Evolutionary conservation across 2,797 vertebrate species (phyloP).

Genomic region (Eupleurogrammus muticus): DNA sequence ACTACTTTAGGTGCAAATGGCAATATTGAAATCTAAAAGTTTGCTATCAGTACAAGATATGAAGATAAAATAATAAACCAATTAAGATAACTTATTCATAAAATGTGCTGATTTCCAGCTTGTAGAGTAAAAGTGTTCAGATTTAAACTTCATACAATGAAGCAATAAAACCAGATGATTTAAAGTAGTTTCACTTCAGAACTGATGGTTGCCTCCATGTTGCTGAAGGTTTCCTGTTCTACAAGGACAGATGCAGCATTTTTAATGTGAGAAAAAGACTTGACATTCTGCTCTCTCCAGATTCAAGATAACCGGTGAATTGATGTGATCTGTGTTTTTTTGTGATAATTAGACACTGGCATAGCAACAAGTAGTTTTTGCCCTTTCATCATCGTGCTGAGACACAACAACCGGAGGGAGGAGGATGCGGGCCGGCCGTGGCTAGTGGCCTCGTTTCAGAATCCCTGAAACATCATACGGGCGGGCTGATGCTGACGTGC

Average conservation of each 20-base stretch:
- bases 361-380: neutral
- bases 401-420: slow-evolving; percentile 38
- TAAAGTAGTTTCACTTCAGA: neutral
- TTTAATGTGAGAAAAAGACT: neutral
- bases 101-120: too few relatives aligned
- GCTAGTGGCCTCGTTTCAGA: slow-evolving; percentile 22
- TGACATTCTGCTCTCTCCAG: neutral
- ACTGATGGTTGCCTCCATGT: neutral
- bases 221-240: neutral
- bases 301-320: neutral
- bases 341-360: neutral
- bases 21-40: too few relatives aligned
- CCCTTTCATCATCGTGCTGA: slow-evolving; percentile 29
- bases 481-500: slow-evolving; percentile 6
- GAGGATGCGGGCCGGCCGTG: neutral
- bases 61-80: neutral
- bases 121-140: too few relatives aligned
- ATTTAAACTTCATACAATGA: neutral
- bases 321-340: neutral
- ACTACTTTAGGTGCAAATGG: too few relatives aligned
- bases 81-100: too few relatives aligned
- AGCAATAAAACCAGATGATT: too few relatives aligned
- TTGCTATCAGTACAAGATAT: too few relatives aligned
- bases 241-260: neutral
- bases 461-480: slow-evolving; percentile 1